Conservation (phyloP, 2,113 vertebrate genomes). For the Australoheros scitulus region DNA sequence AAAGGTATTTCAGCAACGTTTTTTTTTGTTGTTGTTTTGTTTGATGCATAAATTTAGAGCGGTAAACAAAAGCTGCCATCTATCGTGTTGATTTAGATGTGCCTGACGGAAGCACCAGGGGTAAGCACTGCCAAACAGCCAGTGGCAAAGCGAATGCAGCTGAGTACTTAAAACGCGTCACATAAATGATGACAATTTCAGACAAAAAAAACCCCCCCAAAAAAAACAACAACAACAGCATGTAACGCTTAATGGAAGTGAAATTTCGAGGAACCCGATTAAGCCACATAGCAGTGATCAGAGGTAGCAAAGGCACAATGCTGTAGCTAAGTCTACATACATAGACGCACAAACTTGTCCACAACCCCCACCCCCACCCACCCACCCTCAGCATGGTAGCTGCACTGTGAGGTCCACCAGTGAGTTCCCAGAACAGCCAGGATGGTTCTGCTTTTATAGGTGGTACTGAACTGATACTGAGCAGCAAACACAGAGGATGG, state of each 20-base stretch:
- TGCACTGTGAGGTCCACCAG: slow-evolving; percentile 13
- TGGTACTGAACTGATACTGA: slow-evolving; percentile 47
- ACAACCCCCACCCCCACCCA: too few relatives aligned
- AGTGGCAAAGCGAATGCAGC: neutral
- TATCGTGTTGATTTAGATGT: slow-evolving; percentile 24
- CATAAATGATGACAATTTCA: slow-evolving; percentile 4
- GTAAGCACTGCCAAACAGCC: slow-evolving; percentile 30
- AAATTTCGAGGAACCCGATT: neutral
- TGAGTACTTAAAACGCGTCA: neutral
- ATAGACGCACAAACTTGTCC: neutral
- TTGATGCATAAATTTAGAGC: slow-evolving; percentile 55
- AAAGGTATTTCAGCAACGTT: slow-evolving; percentile 70
- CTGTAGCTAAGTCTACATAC: neutral
- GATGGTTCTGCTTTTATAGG: slow-evolving; percentile 62
- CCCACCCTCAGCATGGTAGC: slow-evolving; percentile 42
- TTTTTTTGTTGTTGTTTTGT: slow-evolving; percentile 47
- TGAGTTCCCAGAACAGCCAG: slow-evolving; percentile 40
- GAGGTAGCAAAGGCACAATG: neutral
- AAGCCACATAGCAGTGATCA: neutral
- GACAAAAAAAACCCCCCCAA: neutral
- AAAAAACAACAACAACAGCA: neutral
- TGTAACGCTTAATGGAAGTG: neutral
- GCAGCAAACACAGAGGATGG: slow-evolving; percentile 58
- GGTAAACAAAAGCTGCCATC: slow-evolving; percentile 52
- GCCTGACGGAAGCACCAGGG: neutral